These are phyloP conservation scores for Hermetia illucens DNA, from an alignment of 1,140 invertebrate genomes.

Conservation along the genomic window DNA sequence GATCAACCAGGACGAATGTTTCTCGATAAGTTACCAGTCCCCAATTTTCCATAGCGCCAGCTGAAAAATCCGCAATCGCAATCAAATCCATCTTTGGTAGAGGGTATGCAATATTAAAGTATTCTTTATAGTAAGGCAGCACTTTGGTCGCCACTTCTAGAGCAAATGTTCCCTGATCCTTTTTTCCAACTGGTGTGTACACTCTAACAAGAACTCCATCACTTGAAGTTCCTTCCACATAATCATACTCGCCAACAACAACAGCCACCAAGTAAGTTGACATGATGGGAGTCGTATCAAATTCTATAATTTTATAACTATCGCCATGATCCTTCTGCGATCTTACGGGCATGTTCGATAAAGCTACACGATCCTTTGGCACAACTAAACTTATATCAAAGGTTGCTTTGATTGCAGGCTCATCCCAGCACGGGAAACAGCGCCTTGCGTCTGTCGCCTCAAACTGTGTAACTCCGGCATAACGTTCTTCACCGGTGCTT, in stretches of 20 bases:
- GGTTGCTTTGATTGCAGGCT: constrained; percentile 87
- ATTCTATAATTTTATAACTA: constrained; percentile 49
- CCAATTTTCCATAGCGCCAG: constrained; percentile 96
- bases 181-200: constrained; percentile 84
- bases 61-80: constrained; percentile 83
- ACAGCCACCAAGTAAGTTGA: constrained; percentile 90
- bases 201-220: constrained; percentile 79
- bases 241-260: constrained; percentile 89
- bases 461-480: constrained; percentile 76
- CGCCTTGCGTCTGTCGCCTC: constrained; percentile 83
- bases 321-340: constrained; percentile 36
- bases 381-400: constrained; percentile 82
- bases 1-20: constrained; percentile 69
- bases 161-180: constrained; percentile 84
- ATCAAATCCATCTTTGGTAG: constrained; percentile 92
- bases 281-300: constrained; percentile 86
- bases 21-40: constrained; percentile 60
- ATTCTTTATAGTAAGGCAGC: constrained; percentile 84
- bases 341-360: constrained; percentile 88
- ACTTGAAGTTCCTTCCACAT: constrained; percentile 62
- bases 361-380: constrained; percentile 57
- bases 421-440: constrained; percentile 97
- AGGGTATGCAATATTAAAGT: constrained; percentile 90
- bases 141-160: constrained; percentile 74
- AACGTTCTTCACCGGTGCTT: constrained; percentile 57